A percentile compares a stretch with the other conserved stretches of the same genome.
Conservation (phyloP, 2,113 vertebrate genomes). For the Orycteropus afer region DNA sequence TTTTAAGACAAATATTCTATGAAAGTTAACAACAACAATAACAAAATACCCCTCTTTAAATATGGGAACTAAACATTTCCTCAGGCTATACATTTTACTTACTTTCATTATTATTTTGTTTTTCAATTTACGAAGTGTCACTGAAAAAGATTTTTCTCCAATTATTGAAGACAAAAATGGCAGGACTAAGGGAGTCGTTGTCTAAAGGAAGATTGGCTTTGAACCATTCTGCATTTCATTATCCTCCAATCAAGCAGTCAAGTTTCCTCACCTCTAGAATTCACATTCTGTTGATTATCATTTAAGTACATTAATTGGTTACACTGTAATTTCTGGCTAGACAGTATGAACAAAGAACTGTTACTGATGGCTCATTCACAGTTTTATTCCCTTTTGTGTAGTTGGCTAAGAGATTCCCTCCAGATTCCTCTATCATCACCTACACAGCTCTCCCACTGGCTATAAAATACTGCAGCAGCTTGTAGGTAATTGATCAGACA, state of each 20-base stretch:
- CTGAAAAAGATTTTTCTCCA: slow-evolving; percentile 71
- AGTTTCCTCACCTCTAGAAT: slow-evolving; percentile 89
- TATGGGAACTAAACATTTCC: background rate
- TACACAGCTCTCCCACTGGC: slow-evolving; percentile 93
- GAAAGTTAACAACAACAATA: background rate
- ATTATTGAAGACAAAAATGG: slow-evolving; percentile 78
- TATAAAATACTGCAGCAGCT: slow-evolving; percentile 98
- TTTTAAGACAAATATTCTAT: slow-evolving; percentile 1
- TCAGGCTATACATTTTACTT: slow-evolving; percentile 29
- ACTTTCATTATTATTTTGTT: slow-evolving; percentile 53
- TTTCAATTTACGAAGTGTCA: slow-evolving; percentile 74
- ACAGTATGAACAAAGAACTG: slow-evolving; percentile 85
- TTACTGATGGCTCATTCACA: slow-evolving; percentile 88
- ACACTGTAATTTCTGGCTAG: slow-evolving; percentile 87
- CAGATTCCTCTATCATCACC: slow-evolving; percentile 94
- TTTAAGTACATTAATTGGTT: slow-evolving; percentile 92
- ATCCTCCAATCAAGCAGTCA: slow-evolving; percentile 87
- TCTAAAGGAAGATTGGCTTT: slow-evolving; percentile 78
- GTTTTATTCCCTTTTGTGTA: slow-evolving; percentile 84
- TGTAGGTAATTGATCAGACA: slow-evolving; percentile 99
- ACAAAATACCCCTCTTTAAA: background rate
- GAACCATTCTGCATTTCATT: slow-evolving; percentile 87
- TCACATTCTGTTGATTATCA: slow-evolving; percentile 90
- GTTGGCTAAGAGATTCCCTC: slow-evolving; percentile 89
- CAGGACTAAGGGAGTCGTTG: slow-evolving; percentile 70